Base-by-base conservation (phyloP, 2,888 invertebrate genomes). In the Dryomyza anilis region DNA sequence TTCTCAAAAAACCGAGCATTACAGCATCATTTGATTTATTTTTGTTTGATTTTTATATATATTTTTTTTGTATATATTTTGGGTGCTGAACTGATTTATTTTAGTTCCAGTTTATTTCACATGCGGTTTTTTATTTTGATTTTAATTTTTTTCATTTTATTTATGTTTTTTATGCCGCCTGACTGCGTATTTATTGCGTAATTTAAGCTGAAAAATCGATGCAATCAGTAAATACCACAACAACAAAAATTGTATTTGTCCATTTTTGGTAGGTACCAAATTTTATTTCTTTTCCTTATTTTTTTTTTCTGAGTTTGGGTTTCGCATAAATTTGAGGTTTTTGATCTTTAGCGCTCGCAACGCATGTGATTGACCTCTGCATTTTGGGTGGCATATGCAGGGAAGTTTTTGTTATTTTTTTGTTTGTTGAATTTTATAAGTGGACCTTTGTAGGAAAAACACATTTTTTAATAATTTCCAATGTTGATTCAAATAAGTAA, bases 341-440 rank as follows among this genome's bases (percentile, higher is more conserved):
- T 67, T 67, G 67, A 67, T 67, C 67, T 67, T 60, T 67, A 63
- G 67, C 67, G 67, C 64, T 48, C 50, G 39, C 55, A 53, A 30
- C 46, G 23, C 19, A 64, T 58, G 67, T 67, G 67, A 67, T 67
- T 67, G 67, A 67, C 67, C 67, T 67, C 36, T 45, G 33, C 33
- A 36, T 19, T 14, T 39, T 14, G 14, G 8, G 27, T 55, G 50
- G 21, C n/a, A n/a, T n/a, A n/a, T n/a, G n/a, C n/a, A n/a, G n/a
- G n/a, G n/a, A n/a, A n/a, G n/a, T n/a, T n/a, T n/a, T n/a, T n/a
- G 29, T 21, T 58, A 36, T 23, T 29, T 53, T 45, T 59, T 30
- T 56, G 16, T 59, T 53, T 53, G 16, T 4, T 16, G 43, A 43
- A n/a, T n/a, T n/a, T n/a, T n/a, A n/a, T n/a, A n/a, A n/a, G n/a